These are phyloP conservation scores for Mungos mungo DNA, from an alignment of 2,113 vertebrate genomes.

Conservation along the genomic window DNA sequence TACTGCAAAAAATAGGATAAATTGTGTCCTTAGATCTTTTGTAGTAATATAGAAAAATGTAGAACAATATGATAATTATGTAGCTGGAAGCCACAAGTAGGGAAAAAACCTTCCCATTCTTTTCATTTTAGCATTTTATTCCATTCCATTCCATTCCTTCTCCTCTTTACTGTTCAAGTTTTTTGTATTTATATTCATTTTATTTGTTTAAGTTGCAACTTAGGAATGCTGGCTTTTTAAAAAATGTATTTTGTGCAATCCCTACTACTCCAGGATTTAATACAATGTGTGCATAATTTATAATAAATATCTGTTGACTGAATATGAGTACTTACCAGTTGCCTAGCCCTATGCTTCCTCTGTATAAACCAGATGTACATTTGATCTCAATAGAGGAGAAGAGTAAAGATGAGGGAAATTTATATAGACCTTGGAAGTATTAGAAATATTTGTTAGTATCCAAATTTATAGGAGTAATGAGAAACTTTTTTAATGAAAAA, in stretches of 20 bases:
- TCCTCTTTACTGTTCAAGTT: conserved; percentile 1
- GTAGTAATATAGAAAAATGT: neutral
- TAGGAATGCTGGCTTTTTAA: neutral
- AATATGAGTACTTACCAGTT: neutral
- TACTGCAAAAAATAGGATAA: neutral
- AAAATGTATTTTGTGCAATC: neutral
- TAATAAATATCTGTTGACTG: neutral
- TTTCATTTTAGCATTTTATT: neutral
- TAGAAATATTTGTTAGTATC: conserved; percentile 8
- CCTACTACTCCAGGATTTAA: neutral
- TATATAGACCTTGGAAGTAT: neutral
- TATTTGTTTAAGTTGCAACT: neutral
- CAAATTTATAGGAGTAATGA: neutral
- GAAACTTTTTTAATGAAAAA: neutral
- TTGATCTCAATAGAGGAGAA: conserved; percentile 3
- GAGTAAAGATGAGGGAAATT: neutral
- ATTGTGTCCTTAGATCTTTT: neutral
- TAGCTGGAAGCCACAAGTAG: neutral
- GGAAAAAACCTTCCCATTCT: neutral
- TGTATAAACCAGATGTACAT: neutral
- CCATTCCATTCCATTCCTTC: neutral
- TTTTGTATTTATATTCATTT: neutral
- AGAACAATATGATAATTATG: neutral
- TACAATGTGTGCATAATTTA: neutral
- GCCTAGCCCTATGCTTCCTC: neutral